Evolutionary conservation across 2,797 vertebrate species (phyloP), one percentile per base, ranked within the genome.

Genomic region (Sardinella longiceps): DNA sequence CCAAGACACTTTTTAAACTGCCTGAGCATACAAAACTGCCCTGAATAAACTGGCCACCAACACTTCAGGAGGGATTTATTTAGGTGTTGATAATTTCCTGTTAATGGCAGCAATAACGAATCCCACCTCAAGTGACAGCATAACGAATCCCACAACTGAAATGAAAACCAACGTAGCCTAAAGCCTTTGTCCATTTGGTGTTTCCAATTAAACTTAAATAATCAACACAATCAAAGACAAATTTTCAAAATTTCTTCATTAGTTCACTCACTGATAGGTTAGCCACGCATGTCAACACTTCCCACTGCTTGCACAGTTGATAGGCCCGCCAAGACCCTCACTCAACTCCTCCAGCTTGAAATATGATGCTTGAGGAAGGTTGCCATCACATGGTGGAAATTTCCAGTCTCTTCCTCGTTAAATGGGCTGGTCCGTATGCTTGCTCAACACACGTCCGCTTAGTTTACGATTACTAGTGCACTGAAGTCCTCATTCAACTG

Each of bases 321-420:
- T 14, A 37, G 28, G 25, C 7, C 33, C 66, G 18, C 28, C 33
- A 51, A 63, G 84, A 48, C 51, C 84, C 84, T 46, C 14, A 80
- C 51, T 43, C 81, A 74, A 83, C 48, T 84, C 81, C 30, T 80
- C 85, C 82, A 82, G 85, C 60, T 85, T 94, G 95, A 92, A 95
- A 95, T 92, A 85, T 91, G 94, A 95, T 91, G 93, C 94, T 90
- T 83, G 82, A 84, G 84, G 89, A 92, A 83, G 87, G 87, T 84
- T 91, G 90, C 90, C 91, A 91, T 95, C 94, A 93, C 95, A 95
- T 94, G 94, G 93, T 93, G 94, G 95, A 96, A 96, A 96, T 95
- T 96, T 96, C 95, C 95, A 96, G 89, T 86, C 88, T 83, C 81
- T 88, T 86, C 90, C 89, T 91, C 87, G 93, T 94, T 93, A 95